Evolutionary conservation across 1,140 invertebrate genomes (phyloP).

Genomic region (Chrysopa pallens): DNA sequence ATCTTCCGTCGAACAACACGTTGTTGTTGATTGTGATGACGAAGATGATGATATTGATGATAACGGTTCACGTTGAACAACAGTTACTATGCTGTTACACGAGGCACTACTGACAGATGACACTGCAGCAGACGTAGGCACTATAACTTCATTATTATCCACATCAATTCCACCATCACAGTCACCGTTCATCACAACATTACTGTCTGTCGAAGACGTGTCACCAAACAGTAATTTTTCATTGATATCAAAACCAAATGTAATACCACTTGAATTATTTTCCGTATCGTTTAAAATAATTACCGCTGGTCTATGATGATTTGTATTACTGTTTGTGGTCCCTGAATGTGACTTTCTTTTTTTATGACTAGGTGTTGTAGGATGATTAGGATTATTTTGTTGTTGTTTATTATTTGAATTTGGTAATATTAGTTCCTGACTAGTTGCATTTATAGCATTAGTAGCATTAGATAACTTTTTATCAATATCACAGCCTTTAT

Average conservation of each 20-base stretch:
- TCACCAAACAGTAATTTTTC: slow-evolving; percentile 30
- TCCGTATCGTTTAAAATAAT: slow-evolving; percentile 36
- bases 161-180: not conserved
- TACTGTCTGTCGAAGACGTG: slow-evolving; percentile 11
- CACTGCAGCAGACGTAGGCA: not conserved
- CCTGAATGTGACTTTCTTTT: not conserved
- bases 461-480: not conserved
- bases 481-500: not conserved
- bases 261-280: slow-evolving; percentile 29
- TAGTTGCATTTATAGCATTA: not conserved
- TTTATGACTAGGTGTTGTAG: slow-evolving; percentile 1
- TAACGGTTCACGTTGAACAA: not conserved
- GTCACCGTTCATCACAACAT: slow-evolving; percentile 1
- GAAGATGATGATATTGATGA: slow-evolving; percentile 10
- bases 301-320: slow-evolving; percentile 28
- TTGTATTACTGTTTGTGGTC: not conserved
- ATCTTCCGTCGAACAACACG: slow-evolving; percentile 3
- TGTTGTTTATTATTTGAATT: not conserved
- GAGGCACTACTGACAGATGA: not conserved
- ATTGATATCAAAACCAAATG: slow-evolving; percentile 50
- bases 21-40: slow-evolving; percentile 4
- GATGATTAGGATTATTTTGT: not conserved
- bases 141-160: not conserved
- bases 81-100: not conserved
- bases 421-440: no score